Evolutionary conservation across 2,888 invertebrate genomes (phyloP).

Genomic region (Cataglyphis rosenhaueri): DNA sequence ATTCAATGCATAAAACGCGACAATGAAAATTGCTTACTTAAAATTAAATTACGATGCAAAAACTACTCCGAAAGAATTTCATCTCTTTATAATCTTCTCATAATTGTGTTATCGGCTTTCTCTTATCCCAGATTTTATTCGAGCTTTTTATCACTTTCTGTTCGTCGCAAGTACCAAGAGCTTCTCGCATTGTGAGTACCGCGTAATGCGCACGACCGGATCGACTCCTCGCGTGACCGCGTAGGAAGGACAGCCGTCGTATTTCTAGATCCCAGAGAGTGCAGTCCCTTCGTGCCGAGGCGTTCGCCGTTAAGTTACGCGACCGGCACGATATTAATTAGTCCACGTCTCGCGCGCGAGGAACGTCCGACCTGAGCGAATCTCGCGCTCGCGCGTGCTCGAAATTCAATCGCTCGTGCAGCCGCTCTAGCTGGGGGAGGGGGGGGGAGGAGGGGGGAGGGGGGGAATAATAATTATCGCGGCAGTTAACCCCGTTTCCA

Average conservation of each 20-base stretch:
- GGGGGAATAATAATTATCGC: slow-evolving; percentile 63
- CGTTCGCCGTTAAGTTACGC: slow-evolving; percentile 42
- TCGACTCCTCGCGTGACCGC: slow-evolving; percentile 49
- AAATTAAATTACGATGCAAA: not conserved
- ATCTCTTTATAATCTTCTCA: not conserved
- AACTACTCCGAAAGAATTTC: not conserved
- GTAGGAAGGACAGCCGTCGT: slow-evolving; percentile 20
- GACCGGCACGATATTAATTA: slow-evolving; percentile 54
- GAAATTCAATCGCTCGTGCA: slow-evolving; percentile 57
- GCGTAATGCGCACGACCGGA: slow-evolving; percentile 37
- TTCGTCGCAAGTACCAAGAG: not conserved
- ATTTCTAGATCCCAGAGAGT: slow-evolving; percentile 7
- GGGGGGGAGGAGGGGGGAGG: not conserved
- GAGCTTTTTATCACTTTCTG: not conserved
- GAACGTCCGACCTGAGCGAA: slow-evolving; percentile 33
- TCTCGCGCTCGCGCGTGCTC: slow-evolving; percentile 44
- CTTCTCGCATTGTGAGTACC: slow-evolving; percentile 21
- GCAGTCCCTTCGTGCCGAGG: slow-evolving; percentile 39
- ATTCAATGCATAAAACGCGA: not conserved
- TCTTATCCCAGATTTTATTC: not conserved
- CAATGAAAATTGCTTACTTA: not conserved
- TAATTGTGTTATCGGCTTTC: slow-evolving; percentile 14
- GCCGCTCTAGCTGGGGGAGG: not conserved
- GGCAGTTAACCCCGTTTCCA: slow-evolving; percentile 53
- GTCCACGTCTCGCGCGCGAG: slow-evolving; percentile 32